Evolutionary conservation across 2,113 vertebrate genomes (phyloP), one percentile per base, ranked within the genome.

Genomic region (Aegithalos caudatus): DNA sequence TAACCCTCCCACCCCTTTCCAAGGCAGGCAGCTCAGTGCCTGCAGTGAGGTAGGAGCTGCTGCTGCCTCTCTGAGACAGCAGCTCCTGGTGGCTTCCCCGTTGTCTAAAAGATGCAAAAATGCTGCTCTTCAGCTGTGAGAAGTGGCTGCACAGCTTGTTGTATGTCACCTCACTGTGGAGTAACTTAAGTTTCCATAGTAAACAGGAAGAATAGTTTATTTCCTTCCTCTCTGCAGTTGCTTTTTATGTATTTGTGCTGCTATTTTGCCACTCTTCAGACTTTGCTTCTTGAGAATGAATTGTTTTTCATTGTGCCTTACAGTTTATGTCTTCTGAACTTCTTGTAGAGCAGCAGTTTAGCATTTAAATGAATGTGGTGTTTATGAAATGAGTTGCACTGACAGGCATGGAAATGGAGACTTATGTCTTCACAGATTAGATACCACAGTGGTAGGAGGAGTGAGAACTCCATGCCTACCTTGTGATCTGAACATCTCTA

Each of bases 171-270:
- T 79, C 38, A 19, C 74, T 77, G 28, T 7, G 37, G 50, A 57
- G 54, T 70, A 77, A 70, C 16, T 86, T 19, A 29, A 82, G 22
- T 66, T 38, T 80, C 40, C 48, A 37, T 23, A 77, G 60, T 86
- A 88, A 94, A 86, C 82, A 91, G 86, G 80, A 94, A 95, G 69
- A 91, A 66, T 23, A 60, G 54, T 57, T 93, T 70, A 51, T 81
- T 95, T 97, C 86, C 94, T 94, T 96, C 90, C 82, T 93, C 69
- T 83, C 86, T 53, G 82, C 88, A 62, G 67, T 80, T 90, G 48
- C 56, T 92, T 94, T 96, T 88, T 77, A 50, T 80, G 12, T 86
- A 58, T 83, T 90, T 62, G 15, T 83, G 28, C 53, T 88, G 87
- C 18, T 88, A 7, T 83, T 93, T 92, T 83, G 21, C 38, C 24